Base-by-base conservation (phyloP, 1,140 invertebrate genomes). In the Psix sp. region DNA sequence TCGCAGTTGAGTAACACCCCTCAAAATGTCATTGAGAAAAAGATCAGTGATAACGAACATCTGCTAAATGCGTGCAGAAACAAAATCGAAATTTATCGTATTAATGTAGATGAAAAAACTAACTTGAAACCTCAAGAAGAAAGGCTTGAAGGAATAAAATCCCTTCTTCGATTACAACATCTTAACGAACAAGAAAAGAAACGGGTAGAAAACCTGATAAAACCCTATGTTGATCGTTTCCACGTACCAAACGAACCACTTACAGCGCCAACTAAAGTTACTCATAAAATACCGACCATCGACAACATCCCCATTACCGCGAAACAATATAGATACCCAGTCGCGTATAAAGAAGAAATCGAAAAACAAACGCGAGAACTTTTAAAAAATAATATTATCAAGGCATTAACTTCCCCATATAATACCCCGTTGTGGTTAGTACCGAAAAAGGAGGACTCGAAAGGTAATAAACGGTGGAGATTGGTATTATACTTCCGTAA, bases 401-500 rank as follows among this genome's bases (percentile, higher is more conserved):
- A 18, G 1, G 17, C 46, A 6, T 13, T 4, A 0, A 2, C 11
- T 1, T 36, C 29, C 1, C 2, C 16, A 1, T 49, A 49, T n/a
- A 13, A 1, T 6, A 20, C 17, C 0, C 31, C 46, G 1, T 9
- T 36, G 0, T 49, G 46, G 46, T 6, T 35, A 0, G 46, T 49
- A 7, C 16, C 31, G 0, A 49, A 49, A 36, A 49, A 49, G 13
- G n/a, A 15, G 0, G 46, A 35, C 7, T 2, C 16, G 0, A 9
- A 36, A 10, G 46, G 46, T 3, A 49, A 49, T 6, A 14, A 20
- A 21, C 14, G 21, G 10, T 35, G 17, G 17, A 29, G 46, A 3
- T n/a, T 49, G n/a, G 46, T 49, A 5, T 29, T 49, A 2, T 29
- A 49, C n/a, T 49, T 36, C 14, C 31, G 46, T 1, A 31, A 15